phyloP scores from a whole-genome alignment of 2,113 vertebrate species.

The Tiliqua scincoides region DNA sequence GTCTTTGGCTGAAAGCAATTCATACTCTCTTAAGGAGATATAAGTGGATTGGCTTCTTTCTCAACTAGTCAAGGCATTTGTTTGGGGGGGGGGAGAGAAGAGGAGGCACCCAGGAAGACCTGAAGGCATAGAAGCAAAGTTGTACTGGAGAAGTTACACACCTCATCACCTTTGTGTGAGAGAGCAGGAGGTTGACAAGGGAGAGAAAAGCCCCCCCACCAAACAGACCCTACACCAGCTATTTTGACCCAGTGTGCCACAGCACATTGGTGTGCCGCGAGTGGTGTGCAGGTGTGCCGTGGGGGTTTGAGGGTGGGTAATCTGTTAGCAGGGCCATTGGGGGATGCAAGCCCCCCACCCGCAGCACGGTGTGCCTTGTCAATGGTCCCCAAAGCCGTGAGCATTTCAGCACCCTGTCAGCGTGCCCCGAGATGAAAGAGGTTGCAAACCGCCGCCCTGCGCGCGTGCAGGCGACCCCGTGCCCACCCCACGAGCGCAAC shows the following conservation, averaged over 20 bases:
- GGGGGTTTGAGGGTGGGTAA: too few relatives aligned
- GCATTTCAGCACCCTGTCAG: too few relatives aligned
- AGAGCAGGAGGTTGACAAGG: not conserved
- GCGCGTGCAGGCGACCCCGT: not conserved
- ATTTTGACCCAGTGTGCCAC: too few relatives aligned
- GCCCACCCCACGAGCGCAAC: not conserved
- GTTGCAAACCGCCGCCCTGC: not conserved
- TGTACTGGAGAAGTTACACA: not conserved
- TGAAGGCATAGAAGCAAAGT: not conserved
- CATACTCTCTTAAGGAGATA: not conserved
- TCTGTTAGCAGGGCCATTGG: too few relatives aligned
- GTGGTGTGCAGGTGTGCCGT: too few relatives aligned
- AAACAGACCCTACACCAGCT: too few relatives aligned
- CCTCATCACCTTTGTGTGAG: not conserved
- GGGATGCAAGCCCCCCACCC: too few relatives aligned
- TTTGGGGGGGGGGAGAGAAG: too few relatives aligned
- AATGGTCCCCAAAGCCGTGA: not conserved
- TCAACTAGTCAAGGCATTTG: too few relatives aligned
- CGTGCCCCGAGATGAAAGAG: not conserved
- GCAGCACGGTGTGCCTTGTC: too few relatives aligned
- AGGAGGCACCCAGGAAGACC: not conserved
- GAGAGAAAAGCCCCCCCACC: too few relatives aligned
- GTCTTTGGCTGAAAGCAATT: not conserved
- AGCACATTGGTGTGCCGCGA: too few relatives aligned
- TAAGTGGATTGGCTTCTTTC: not conserved